Evolutionary conservation across 2,113 vertebrate genomes (phyloP), one percentile per base, ranked within the genome.

Genomic region (Oxyura jamaicensis): DNA sequence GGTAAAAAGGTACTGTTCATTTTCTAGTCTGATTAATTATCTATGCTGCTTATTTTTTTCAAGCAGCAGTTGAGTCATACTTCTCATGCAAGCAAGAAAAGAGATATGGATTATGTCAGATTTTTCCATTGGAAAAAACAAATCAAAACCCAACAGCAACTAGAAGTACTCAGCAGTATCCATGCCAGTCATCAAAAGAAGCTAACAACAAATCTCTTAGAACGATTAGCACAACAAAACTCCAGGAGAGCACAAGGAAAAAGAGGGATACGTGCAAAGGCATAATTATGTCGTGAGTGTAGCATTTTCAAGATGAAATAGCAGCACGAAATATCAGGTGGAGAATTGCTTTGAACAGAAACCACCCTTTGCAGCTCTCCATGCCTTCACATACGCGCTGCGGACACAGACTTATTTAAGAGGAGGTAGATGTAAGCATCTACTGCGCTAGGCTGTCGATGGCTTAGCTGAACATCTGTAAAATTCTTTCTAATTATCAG

Each of bases 191-290:
- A 92, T 29, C 85, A 94, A 77, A 95, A 91, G 87, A 83, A 96
- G 76, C 68, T 53, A 94, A 65, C 89, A 92, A 85, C 91, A 95
- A 91, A 80, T 74, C 79, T 76, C 85, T 83, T 25, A 2, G 8
- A 86, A 48, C 29, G 56, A 94, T 86, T 75, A 95, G 90, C 76
- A 84, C 83, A 93, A 96, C 69, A 96, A 86, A 95, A 83, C 8
- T 6, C 20, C 80, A 75, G 76, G 2, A 44, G 65, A 96, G 69
- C 60, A 84, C 56, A 72, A 33, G 76, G 39, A 20, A 83, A 72
- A 77, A 68, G 46, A 80, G 63, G 44, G 60, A 44, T 85, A 66
- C 0, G 3, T 80, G 73, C 60, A 74, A 86, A 91, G 79, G 86
- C 77, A 52, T 83, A 69, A 90, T 88, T 78, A 90, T 88, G 75